A percentile compares a stretch with the other conserved stretches of the same genome.
Conservation (phyloP, 1,140 invertebrate genomes). For the Druon quercuslanigerum region DNA sequence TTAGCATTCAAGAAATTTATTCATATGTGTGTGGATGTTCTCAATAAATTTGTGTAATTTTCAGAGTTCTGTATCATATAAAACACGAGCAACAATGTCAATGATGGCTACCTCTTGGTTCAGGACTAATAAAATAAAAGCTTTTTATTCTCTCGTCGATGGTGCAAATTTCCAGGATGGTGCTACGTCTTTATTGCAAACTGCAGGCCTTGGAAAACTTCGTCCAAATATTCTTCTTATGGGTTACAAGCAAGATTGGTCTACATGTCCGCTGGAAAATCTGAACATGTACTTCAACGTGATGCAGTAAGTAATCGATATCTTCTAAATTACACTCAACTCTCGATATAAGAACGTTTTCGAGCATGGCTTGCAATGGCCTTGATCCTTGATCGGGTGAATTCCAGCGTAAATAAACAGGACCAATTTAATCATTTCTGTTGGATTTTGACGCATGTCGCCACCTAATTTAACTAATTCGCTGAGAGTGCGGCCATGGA, state of each 20-base stretch:
- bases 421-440: too few species aligned
- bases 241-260: slow-evolving; percentile 96
- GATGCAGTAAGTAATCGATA: slow-evolving; percentile 87
- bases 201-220: slow-evolving; percentile 91
- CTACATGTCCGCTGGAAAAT: slow-evolving; percentile 81
- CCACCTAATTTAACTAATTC: too few species aligned
- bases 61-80: slow-evolving; percentile 77
- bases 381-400: too few species aligned
- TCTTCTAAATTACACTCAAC: slow-evolving; percentile 25
- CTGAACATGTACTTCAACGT: slow-evolving; percentile 92
- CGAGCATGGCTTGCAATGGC: too few species aligned
- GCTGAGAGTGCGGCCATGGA: too few species aligned
- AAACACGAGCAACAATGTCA: slow-evolving; percentile 75
- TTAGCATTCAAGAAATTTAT: too few species aligned
- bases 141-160: slow-evolving; percentile 92
- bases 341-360: too few species aligned
- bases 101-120: slow-evolving; percentile 88
- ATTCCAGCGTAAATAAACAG: too few species aligned
- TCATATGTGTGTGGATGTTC: neutral
- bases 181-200: slow-evolving; percentile 84
- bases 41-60: slow-evolving; percentile 28
- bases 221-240: slow-evolving; percentile 92
- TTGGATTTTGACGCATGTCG: too few species aligned
- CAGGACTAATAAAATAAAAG: slow-evolving; percentile 88
- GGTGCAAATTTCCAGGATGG: slow-evolving; percentile 86